Evolutionary conservation across 1,140 invertebrate genomes (phyloP), one percentile per base, ranked within the genome.

Genomic region (Trichonephila clavipes): DNA sequence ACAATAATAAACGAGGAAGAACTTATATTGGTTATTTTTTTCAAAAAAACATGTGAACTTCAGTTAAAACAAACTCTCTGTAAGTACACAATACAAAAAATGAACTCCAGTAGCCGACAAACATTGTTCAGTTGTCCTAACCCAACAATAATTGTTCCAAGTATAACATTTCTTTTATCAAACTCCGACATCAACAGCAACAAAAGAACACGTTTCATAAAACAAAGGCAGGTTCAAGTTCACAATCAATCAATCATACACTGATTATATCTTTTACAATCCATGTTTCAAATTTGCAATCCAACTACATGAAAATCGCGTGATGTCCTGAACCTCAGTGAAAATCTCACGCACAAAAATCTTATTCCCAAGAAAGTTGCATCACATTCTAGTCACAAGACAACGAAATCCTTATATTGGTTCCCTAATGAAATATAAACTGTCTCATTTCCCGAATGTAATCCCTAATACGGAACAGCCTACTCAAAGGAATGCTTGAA

Each of bases 221-320:
- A 85, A 85, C 83, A 85, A 85, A 85, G 83, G n/a, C 4, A 12
- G 44, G 83, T 85, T 59, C 83, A 34, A 85, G 58, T 59, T 61
- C 58, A 85, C 24, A 85, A 58, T 61, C 58, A 61, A 85, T 85
- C 58, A 58, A 85, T 85, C 83, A 85, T 21, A 85, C 6, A 6
- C 51, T 85, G 83, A 85, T 85, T 85, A 61, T 16, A 85, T 85
- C 83, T 85, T 59, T 85, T 85, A 85, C 83, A 61, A 85, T 24
- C 12, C 14, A 58, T 59, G 51, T n/a, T 19, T 21, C 10, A 51
- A 58, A 21, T 34, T 58, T 24, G 24, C 4, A 59, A 83, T 59
- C 83, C 21, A 14, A n/a, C n/a, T 85, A 85, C 83, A 85, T 85
- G 58, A 58, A 85, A 59, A 58, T 85, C 14, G 83, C 83, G 83